Conservation (phyloP, 2,797 vertebrate genomes). For the Chaetodon trifasciatus region DNA sequence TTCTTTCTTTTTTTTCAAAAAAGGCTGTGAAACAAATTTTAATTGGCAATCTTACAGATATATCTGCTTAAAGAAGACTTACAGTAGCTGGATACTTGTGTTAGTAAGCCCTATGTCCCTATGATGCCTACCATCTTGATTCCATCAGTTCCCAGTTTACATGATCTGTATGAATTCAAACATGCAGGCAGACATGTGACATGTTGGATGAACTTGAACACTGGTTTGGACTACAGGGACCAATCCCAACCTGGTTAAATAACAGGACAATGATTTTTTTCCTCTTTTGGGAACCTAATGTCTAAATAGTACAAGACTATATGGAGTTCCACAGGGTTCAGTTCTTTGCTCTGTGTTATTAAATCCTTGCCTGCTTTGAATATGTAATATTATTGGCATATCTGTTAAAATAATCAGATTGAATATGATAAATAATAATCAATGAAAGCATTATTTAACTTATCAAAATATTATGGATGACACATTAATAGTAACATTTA, state of each 20-base stretch:
- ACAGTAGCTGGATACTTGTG: neutral
- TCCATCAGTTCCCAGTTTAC: neutral
- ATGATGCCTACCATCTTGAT: neutral
- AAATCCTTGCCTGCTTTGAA: neutral
- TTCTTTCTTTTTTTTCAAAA: neutral
- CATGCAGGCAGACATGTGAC: neutral
- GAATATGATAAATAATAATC: neutral
- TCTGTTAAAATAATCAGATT: too few species aligned
- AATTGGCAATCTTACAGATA: neutral
- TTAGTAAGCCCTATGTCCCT: neutral
- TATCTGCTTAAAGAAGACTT: neutral
- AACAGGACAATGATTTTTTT: neutral
- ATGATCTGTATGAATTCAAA: neutral
- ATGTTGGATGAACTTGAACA: neutral
- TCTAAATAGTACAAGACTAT: neutral
- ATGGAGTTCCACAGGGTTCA: conserved; percentile 8
- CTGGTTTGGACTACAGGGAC: neutral
- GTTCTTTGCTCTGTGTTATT: neutral
- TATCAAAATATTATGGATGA: too few species aligned
- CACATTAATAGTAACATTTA: too few species aligned
- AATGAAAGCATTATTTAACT: too few species aligned
- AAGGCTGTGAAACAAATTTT: conserved; percentile 1
- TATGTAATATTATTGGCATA: neutral
- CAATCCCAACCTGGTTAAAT: neutral
- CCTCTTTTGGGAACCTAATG: neutral